Base-by-base conservation (phyloP, 2,888 invertebrate genomes). In the Branchinecta sandiegonensis region DNA sequence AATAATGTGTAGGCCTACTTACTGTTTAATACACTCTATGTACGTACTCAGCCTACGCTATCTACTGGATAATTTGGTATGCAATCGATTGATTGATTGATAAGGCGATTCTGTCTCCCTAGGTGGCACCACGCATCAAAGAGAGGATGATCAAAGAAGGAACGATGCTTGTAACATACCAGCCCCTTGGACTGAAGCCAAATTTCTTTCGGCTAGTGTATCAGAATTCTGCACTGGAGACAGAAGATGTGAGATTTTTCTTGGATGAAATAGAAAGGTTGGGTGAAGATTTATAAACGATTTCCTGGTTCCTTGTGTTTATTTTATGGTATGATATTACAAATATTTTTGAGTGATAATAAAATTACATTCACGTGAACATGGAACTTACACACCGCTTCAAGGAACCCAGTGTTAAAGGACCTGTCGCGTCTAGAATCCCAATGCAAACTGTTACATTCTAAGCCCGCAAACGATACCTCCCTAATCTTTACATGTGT, bases 171-270 rank as follows among this genome's bases (percentile, higher is more conserved):
- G 88, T 96, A 72, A 94, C 94, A 65, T 96, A 97, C 78, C 96
- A 96, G 75, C 91, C 94, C 0, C 83, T 92, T 72, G 85, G 87
- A 68, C 81, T 85, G 67, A 81, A 86, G 70, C 93, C 93, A 1
- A 96, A 97, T 79, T 96, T 96, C 82, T 96, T 96, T 83, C 84
- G 96, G 70, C 85, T 95, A 73, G 94, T 95, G 67, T 83, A 91
- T 75, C 94, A 94, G 78, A 95, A 90, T 78, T 93, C 94, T 2
- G 89, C 87, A 17, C 81, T 94, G 69, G 88, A 86, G 66, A 83
- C 85, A 73, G 81, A 83, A 23, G 95, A 96, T 79, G 88, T 96
- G 85, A 80, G 86, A 73, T 90, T 89, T 78, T 86, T 96, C 73
- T 83, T 94, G 12, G 83, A 89, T 72, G 92, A 94, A 79, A 88